Evolutionary conservation across 2,888 invertebrate genomes (phyloP), one percentile per base, ranked within the genome.

Genomic region (Eurois occulta): DNA sequence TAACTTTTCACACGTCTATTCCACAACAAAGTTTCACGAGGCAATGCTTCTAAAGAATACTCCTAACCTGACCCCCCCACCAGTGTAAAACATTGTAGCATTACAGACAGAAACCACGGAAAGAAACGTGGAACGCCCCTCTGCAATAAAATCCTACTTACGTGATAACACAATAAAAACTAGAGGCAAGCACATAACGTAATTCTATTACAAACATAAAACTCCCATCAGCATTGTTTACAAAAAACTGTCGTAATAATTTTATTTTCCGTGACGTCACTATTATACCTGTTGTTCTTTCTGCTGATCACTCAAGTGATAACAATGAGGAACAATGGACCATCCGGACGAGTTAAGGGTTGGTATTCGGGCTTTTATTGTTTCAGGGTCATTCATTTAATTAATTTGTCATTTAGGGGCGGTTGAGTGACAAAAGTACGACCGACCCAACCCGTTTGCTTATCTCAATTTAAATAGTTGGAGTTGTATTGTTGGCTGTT

Each of bases 351-450:
- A 89, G 83, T 88, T 88, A 77, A 83, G 87, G 89, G 89, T 85
- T 89, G 82, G 80, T 79, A 86, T 87, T 86, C 75, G 55, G 78
- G 82, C 82, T 84, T 89, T 88, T 87, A 88, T 87, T 89, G 88
- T 88, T 80, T 82, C 77, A 76, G 82, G 84, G 84, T 88, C 87
- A 85, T 89, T 89, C 85, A 82, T 88, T 89, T 88, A 89, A 88
- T 88, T 88, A 88, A 88, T 88, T 89, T 88, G 87, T 86, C 89
- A 88, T 89, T 88, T 87, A 77, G 81, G 74, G 84, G 82, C 32
- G 70, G 69, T 73, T 80, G 81, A 85, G 81, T 85, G 85, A 89
- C 88, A 85, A 85, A 85, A 89, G 82, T 80, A 77, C 66, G 75
- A 66, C 66, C 70, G 60, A 77, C 82, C 81, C 75, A 73, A 75